Percentiles rank a stretch among this genome's conserved stretches.
phyloP scores from a whole-genome alignment of 2,888 invertebrate genomes.

The Eilema sororculum region DNA sequence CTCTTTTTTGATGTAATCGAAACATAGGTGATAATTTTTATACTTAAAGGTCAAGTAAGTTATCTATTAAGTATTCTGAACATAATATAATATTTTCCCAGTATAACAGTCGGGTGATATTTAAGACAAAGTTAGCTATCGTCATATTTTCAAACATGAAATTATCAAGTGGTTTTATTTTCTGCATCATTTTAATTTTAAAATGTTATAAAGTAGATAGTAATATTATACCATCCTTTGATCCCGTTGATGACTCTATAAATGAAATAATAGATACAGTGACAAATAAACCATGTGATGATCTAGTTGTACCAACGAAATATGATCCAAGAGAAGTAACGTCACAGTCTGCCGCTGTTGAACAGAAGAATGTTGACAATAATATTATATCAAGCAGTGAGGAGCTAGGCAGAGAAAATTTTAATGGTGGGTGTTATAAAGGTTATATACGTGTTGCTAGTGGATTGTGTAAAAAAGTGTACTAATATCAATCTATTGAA shows the following conservation, averaged over 20 bases:
- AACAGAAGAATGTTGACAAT: background rate
- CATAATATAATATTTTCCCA: background rate
- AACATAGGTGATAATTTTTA: background rate
- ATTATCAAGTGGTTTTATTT: background rate
- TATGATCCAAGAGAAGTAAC: background rate
- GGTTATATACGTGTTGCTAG: background rate
- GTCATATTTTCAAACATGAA: background rate
- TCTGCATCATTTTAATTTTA: background rate
- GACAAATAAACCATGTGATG: background rate
- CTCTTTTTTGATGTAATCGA: no score
- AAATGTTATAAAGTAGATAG: slow-evolving; percentile 5
- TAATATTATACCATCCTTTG: background rate
- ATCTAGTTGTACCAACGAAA: background rate
- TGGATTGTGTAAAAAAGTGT: background rate
- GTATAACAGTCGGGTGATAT: background rate
- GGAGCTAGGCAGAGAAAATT: background rate
- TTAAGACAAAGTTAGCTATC: background rate
- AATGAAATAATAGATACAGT: background rate
- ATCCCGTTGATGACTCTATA: background rate
- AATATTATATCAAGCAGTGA: background rate
- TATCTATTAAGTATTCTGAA: background rate
- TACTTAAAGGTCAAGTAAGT: background rate
- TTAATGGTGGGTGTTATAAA: background rate
- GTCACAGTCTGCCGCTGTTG: background rate
- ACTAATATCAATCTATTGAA: background rate